These are phyloP conservation scores for Caenorhabditis brenneri DNA, from an alignment of 1,140 invertebrate species.

Conservation along the genomic window DNA sequence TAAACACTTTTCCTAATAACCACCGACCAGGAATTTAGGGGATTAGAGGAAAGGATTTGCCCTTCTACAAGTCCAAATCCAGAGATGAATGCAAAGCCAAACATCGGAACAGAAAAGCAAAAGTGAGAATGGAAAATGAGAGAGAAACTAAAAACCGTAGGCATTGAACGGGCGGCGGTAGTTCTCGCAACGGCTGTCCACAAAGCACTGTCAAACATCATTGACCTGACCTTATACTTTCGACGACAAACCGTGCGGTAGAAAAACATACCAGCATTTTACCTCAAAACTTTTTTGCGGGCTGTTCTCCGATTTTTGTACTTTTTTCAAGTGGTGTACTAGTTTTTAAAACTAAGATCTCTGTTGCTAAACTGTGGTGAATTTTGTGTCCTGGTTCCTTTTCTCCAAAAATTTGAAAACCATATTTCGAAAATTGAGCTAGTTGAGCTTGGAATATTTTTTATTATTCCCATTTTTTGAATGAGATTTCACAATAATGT, in stretches of 20 bases:
- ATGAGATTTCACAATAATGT: not conserved
- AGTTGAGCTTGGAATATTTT: too few species aligned
- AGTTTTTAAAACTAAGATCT: not conserved
- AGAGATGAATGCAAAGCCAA: not conserved
- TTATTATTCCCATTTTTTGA: too few species aligned
- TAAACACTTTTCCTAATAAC: not conserved
- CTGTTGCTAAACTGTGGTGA: too few species aligned
- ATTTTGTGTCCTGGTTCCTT: too few species aligned
- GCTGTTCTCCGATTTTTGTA: not conserved
- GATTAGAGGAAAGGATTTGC: not conserved
- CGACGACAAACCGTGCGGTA: not conserved
- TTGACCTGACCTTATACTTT: conserved; percentile 14
- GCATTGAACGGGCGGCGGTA: not conserved
- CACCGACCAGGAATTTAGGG: not conserved
- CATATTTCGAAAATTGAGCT: too few species aligned
- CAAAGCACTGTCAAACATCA: conserved; percentile 36
- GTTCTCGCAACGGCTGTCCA: not conserved
- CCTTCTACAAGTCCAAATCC: not conserved
- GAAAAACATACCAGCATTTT: not conserved
- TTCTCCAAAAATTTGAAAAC: too few species aligned
- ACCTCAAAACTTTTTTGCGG: not conserved
- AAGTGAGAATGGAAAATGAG: not conserved
- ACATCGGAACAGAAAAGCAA: not conserved
- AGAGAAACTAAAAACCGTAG: not conserved
- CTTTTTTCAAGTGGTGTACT: not conserved